phyloP scores from a whole-genome alignment of 1,140 invertebrate genomes.

The Bombus polaris region DNA sequence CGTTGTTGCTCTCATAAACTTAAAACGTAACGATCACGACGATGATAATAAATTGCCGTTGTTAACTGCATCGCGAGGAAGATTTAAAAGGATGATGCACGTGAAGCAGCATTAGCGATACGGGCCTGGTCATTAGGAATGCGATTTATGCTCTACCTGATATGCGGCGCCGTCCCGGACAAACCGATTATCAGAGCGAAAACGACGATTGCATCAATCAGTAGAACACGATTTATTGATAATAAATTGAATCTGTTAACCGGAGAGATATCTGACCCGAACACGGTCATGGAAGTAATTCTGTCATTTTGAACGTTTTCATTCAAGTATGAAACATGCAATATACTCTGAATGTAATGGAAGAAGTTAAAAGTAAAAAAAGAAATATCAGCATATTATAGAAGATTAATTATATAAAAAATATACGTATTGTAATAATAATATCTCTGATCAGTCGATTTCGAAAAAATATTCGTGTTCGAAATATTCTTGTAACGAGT shows the following conservation, averaged over 20 bases:
- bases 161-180: background rate
- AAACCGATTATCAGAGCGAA: constrained; percentile 3
- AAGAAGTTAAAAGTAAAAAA: no score
- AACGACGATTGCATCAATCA: background rate
- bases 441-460: no score
- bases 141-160: background rate
- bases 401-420: no score
- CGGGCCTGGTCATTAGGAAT: background rate
- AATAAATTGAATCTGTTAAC: background rate
- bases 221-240: background rate
- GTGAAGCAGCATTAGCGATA: constrained; percentile 6
- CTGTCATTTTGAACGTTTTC: background rate
- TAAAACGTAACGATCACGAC: background rate
- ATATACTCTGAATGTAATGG: no score
- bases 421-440: no score
- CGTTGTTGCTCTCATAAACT: background rate
- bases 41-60: constrained; percentile 26
- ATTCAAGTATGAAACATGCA: background rate
- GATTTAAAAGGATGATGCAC: constrained; percentile 35
- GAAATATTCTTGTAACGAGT: background rate
- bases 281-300: background rate
- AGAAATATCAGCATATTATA: no score
- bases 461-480: background rate
- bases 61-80: background rate
- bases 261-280: background rate